Base-by-base conservation (phyloP, 1,140 invertebrate species). In the Octopus sinensis region DNA sequence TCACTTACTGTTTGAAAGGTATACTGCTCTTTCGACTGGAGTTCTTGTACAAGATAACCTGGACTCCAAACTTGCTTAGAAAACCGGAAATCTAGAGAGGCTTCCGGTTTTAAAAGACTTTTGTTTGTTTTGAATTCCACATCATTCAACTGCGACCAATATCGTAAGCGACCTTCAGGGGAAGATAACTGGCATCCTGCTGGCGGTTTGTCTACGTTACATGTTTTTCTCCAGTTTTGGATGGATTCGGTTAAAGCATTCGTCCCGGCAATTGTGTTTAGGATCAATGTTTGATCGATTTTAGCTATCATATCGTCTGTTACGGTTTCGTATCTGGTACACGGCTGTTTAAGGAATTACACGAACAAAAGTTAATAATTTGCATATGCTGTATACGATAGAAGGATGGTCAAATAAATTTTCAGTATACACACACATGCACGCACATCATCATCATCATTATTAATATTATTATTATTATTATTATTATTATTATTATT, bases 51-150 rank as follows among this genome's bases (percentile, higher is more conserved):
- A 23, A 73, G 17, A 23, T 73, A 73, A 6, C 30, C 68, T 13
- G 68, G 68, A 6, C 30, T 23, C 76, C 76, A 77, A 53, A 53
- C 17, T 51, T 43, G 76, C 1, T 77, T 43, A 10, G 76, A 43
- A 51, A 77, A 77, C 6, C 17, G 7, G 30, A 77, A 77, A 82
- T 79, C 10, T 80, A 10, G 13, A 82, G 43, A 54, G 17, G 17
- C 30, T 9, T 13, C 17, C 17, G 7, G 5, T 17, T 13, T 12
- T 7, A 6, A 12, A 13, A 73, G 30, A n/a, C 30, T 13, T 6
- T 73, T 17, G 68, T 13, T 13, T 0, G 30, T 73, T n/a, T 73
- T 23, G 5, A 73, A 73, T 10, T 7, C 30, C 1, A 73, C 13
- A 6, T 73, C 13, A 23, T 73, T 73, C 7, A 73, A 23, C 5